These are phyloP conservation scores for Scrobipalpa atriplicella DNA, from an alignment of 2,888 invertebrate species.

Conservation along the genomic window DNA sequence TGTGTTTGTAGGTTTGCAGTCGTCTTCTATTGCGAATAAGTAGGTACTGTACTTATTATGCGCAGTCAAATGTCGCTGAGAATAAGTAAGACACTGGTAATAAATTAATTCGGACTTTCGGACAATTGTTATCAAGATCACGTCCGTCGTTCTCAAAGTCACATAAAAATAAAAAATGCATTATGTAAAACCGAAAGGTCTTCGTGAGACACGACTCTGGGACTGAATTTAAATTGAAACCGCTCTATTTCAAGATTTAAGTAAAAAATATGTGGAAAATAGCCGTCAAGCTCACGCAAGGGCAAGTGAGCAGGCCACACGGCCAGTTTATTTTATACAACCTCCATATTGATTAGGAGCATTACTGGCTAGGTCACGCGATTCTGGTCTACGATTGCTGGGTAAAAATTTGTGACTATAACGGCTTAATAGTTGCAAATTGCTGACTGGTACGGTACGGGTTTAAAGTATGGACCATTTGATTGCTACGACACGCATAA, in stretches of 20 bases:
- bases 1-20: too few relatives aligned
- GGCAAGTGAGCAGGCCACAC: conserved; percentile 60
- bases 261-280: conserved; percentile 34
- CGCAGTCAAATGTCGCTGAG: too few relatives aligned
- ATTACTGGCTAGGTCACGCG: conserved; percentile 70
- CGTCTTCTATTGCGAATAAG: too few relatives aligned
- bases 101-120: too few relatives aligned
- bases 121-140: too few relatives aligned
- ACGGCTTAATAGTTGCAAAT: conserved; percentile 3
- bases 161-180: too few relatives aligned
- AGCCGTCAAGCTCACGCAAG: conserved; percentile 53
- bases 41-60: too few relatives aligned
- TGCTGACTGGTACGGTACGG: neutral
- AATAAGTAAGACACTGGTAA: too few relatives aligned
- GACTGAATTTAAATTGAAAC: neutral
- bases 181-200: neutral
- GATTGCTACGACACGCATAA: neutral
- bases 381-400: conserved; percentile 44
- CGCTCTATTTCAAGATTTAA: conserved; percentile 16
- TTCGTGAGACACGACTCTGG: neutral
- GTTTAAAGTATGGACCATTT: neutral
- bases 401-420: conserved; percentile 32
- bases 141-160: too few relatives aligned
- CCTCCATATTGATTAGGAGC: conserved; percentile 72
- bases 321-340: conserved; percentile 64